Evolutionary conservation across 2,113 vertebrate species (phyloP).

Genomic region (Stigmatopora argus): DNA sequence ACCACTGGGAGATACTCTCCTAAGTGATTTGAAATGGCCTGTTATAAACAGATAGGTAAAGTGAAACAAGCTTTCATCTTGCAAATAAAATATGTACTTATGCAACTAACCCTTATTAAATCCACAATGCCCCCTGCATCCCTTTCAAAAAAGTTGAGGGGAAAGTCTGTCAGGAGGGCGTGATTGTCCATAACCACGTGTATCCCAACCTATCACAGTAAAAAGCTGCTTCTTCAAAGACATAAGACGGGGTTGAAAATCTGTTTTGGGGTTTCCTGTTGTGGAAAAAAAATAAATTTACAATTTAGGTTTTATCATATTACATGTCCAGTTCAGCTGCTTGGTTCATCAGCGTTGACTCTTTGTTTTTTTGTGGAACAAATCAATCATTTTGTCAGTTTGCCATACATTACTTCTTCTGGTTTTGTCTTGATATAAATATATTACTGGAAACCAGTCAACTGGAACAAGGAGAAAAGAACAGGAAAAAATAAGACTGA

Average conservation of each 20-base stretch:
- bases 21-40: no score
- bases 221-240: slow-evolving; percentile 76
- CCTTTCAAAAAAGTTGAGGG: slow-evolving; percentile 82
- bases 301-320: neutral
- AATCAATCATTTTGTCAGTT: no score
- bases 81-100: neutral
- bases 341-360: no score
- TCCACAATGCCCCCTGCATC: slow-evolving; percentile 86
- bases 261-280: slow-evolving; percentile 78
- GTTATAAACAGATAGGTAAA: no score
- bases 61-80: neutral
- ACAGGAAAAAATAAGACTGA: no score
- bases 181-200: slow-evolving; percentile 84
- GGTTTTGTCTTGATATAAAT: no score
- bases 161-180: slow-evolving; percentile 84
- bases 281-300: neutral
- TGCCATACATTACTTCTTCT: no score
- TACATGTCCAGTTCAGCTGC: neutral
- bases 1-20: no score
- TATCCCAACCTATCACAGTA: slow-evolving; percentile 84
- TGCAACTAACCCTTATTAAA: slow-evolving; percentile 79
- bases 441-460: no score
- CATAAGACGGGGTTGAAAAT: slow-evolving; percentile 84
- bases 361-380: no score
- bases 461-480: no score